Percentiles rank a stretch among this genome's conserved stretches.
Conservation (phyloP, 1,140 invertebrate species). For the Grapholita molesta region DNA sequence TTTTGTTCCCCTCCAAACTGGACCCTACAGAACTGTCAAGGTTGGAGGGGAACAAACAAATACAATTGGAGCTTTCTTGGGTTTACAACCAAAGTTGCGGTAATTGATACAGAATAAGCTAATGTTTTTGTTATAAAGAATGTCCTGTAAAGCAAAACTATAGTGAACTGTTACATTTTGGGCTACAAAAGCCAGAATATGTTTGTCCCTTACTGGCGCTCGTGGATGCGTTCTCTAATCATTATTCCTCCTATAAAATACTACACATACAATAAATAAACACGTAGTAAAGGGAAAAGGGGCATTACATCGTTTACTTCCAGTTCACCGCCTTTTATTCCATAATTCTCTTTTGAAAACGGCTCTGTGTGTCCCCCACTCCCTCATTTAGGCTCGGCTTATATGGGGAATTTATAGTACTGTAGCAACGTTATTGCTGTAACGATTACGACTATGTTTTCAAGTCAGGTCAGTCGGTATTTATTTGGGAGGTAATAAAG, state of each 20-base stretch:
- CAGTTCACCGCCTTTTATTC: conserved; percentile 36
- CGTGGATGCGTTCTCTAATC: not conserved
- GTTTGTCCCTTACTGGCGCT: not conserved
- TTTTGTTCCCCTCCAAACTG: too few species aligned
- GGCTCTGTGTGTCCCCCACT: conserved; percentile 29
- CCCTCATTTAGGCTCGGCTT: conserved; percentile 40
- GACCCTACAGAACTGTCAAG: too few species aligned
- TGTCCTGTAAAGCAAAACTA: too few species aligned
- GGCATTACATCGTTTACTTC: conserved; percentile 39
- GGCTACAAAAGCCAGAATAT: not conserved
- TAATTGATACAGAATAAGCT: too few species aligned
- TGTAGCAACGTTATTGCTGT: not conserved
- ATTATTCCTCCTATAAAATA: not conserved
- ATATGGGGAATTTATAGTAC: not conserved
- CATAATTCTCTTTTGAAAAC: conserved; percentile 41
- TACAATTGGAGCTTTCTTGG: too few species aligned
- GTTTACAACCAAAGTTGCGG: too few species aligned
- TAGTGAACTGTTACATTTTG: not conserved
- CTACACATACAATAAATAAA: conserved; percentile 5
- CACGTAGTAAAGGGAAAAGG: conserved; percentile 27
- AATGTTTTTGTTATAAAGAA: too few species aligned
- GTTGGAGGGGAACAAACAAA: too few species aligned
- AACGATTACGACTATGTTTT: not conserved
- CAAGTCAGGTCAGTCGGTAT: not conserved
- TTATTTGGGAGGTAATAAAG: not conserved